Base-by-base conservation (phyloP, 2,888 invertebrate species). In the Dione vanillae region DNA sequence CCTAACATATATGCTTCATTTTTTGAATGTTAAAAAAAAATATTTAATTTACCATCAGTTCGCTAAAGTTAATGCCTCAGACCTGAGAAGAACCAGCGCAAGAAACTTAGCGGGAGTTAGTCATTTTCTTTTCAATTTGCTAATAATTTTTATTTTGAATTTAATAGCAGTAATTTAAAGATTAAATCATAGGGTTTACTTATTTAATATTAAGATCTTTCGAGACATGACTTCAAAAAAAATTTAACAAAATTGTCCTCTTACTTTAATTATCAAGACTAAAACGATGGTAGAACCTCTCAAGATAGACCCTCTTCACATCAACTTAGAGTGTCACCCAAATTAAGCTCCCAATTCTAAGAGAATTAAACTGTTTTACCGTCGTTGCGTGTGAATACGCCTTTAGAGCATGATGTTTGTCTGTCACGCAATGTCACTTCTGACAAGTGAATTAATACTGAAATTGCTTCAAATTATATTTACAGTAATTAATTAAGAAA, bases 401-500 rank as follows among this genome's bases (percentile, higher is more conserved):
- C 67, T 71, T 71, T 37, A 67, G 0, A 51, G 27, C 64, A 65
- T 56, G 45, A 71, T 62, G 56, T 56, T 54, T 52, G 62, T 35
- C 52, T 68, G 59, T 59, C 73, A 73, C 67, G 69, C 73, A 49
- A 71, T 73, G 64, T 69, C 69, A 71, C 54, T 54, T 16, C 20
- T 45, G 69, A 64, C 69, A 67, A 51, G 49, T 64, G 58, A 64
- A 67, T 69, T 69, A 74, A 71, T 74, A 67, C 58, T 43, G 43
- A 64, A 62, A 59, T 62, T 61, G 61, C 45, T 14, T 66, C 14
- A 41, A 59, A 68, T 68, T 71, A 70, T 41, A 68, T 43, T 51
- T 27, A 16, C 27, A n/a, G 16, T 61, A 37, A 2, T 61, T 64
- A 64, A 51, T 67, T 61, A 51, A 51, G 41, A 19, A 43, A 35